Evolutionary conservation across 2,797 vertebrate genomes (phyloP).

Genomic region (Ctenopoma kingsleyae): DNA sequence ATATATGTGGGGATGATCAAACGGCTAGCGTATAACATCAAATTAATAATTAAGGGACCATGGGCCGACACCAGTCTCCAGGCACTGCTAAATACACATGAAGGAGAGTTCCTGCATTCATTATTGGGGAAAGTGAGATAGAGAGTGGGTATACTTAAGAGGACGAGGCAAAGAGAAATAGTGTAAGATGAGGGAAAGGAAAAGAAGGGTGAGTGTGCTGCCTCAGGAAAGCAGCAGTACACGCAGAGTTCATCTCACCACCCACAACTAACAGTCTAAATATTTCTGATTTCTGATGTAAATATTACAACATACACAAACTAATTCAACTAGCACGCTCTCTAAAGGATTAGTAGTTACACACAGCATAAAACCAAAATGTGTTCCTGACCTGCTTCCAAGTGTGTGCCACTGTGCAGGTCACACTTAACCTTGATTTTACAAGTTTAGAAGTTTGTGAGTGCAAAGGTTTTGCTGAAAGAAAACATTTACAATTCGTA

Average conservation of each 20-base stretch:
- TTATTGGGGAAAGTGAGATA: constrained; percentile 49
- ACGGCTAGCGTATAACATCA: constrained; percentile 72
- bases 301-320: constrained; percentile 34
- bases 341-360: not conserved
- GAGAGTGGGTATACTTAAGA: constrained; percentile 39
- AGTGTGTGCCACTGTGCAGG: constrained; percentile 1
- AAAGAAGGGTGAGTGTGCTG: constrained; percentile 40
- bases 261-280: constrained; percentile 32
- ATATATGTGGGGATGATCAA: constrained; percentile 82
- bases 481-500: not conserved
- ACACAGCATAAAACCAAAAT: not conserved
- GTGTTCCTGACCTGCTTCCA: not conserved
- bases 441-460: not conserved
- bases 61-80: constrained; percentile 73
- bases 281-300: constrained; percentile 45
- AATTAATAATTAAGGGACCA: constrained; percentile 85
- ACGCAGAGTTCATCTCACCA: constrained; percentile 47
- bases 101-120: constrained; percentile 73
- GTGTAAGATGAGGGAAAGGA: constrained; percentile 36
- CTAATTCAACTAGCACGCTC: not conserved
- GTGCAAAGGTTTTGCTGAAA: constrained; percentile 25
- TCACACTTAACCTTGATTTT: constrained; percentile 27
- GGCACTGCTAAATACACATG: constrained; percentile 79
- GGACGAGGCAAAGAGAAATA: constrained; percentile 42
- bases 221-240: constrained; percentile 46